Evolutionary conservation across 2,797 vertebrate species (phyloP), one percentile per base, ranked within the genome.

Genomic region (Ispidina picta): DNA sequence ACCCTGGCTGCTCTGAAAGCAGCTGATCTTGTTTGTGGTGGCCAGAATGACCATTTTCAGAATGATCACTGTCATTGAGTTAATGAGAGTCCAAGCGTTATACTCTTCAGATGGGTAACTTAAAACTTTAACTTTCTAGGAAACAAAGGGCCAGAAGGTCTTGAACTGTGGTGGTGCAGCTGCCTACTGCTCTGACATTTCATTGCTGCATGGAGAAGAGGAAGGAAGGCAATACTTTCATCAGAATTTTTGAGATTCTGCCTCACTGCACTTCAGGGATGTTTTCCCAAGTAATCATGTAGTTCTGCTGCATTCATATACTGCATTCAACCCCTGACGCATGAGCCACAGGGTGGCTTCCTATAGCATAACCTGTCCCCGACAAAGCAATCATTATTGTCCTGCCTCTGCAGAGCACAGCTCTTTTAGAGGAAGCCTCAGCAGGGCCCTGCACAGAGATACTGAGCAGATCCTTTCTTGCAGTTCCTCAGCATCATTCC

Each of bases 51-150:
- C 49, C 55, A 23, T 26, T 75, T 35, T 13, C 37, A 39, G 37
- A 39, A 39, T 72, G 31, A 60, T 49, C 80, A 37, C 29, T 90
- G 70, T 33, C 54, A 4, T 28, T 49, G n/a, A 52, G 39, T 71
- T 71, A 13, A 70, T 20, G 4, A 71, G 15, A 75, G 49, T 23
- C 49, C 63, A 89, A 22, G 51, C 71, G 46, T 55, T 69, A 25
- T 31, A 33, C 15, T 65, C 20, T 59, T 90, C 51, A 90, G 14
- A 55, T 87, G 41, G 41, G 46, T 83, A 46, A 63, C 56, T 59
- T 60, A 49, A 85, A 93, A 26, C 76, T 87, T 83, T 86, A 93
- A 29, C 76, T 87, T 87, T 87, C 76, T 72, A 93, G 82, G 89
- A 95, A 90, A 75, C 46, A 51, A 75, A 55, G 39, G 29, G 37